Evolutionary conservation across 2,797 vertebrate genomes (phyloP).

Genomic region (Chelon auratus): DNA sequence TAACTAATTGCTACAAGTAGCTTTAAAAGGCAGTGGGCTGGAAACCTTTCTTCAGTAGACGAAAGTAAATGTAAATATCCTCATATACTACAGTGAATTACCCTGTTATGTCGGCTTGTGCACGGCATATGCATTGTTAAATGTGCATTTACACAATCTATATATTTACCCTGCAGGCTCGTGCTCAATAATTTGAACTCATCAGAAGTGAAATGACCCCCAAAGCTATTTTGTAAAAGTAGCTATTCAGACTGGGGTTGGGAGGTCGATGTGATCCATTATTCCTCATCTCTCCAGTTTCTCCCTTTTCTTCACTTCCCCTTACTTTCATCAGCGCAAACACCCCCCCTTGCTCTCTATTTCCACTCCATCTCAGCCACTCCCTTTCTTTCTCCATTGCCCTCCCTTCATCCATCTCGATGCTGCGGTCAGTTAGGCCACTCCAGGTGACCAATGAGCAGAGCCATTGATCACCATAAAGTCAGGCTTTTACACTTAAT

Average conservation of each 20-base stretch:
- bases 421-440: slow-evolving; percentile 46
- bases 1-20: not conserved
- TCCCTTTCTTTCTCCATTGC: slow-evolving; percentile 13
- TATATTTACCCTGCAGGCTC: not conserved
- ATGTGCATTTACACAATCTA: not conserved
- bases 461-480: slow-evolving; percentile 54
- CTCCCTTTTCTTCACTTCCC: slow-evolving; percentile 15
- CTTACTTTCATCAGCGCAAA: slow-evolving; percentile 45
- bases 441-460: slow-evolving; percentile 63
- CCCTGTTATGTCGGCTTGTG: not conserved
- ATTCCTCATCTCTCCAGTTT: slow-evolving; percentile 34
- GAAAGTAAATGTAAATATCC: not conserved
- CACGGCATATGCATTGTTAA: not conserved
- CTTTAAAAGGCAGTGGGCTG: no score
- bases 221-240: not conserved
- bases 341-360: slow-evolving; percentile 28
- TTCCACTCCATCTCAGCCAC: slow-evolving; percentile 49
- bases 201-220: not conserved
- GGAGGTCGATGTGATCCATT: slow-evolving; percentile 41
- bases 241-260: slow-evolving; percentile 9
- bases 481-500: slow-evolving; percentile 66
- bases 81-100: not conserved
- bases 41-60: not conserved
- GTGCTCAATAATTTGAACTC: not conserved
- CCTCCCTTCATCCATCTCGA: slow-evolving; percentile 52